Conservation (phyloP, 2,113 vertebrate species). For the Hiodon alosoides region DNA sequence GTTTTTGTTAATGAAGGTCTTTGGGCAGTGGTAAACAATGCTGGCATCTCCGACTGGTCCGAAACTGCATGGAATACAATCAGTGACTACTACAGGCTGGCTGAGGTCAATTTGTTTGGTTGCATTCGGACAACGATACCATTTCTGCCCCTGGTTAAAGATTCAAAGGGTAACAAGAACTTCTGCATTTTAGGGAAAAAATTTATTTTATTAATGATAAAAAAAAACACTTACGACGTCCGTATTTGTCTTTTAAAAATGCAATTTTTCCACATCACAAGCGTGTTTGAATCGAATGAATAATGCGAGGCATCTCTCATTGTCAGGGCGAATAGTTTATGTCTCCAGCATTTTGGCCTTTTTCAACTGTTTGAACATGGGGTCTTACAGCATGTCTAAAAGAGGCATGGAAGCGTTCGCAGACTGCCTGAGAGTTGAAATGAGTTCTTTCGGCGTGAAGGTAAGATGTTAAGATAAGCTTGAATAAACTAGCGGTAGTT, state of each 20-base stretch:
- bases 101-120: conserved; percentile 66
- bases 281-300: background rate
- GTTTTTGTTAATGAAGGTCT: conserved; percentile 36
- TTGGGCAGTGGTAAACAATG: conserved; percentile 58
- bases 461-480: conserved; percentile 33
- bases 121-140: conserved; percentile 62
- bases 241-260: no score
- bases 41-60: conserved; percentile 58
- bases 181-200: no score
- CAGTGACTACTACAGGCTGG: conserved; percentile 55
- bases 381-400: conserved; percentile 70
- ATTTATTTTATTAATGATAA: no score
- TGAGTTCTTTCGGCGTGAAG: conserved; percentile 69
- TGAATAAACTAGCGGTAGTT: no score
- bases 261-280: no score
- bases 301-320: conserved; percentile 24
- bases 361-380: conserved; percentile 62
- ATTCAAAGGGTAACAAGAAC: conserved; percentile 67
- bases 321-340: conserved; percentile 68
- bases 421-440: conserved; percentile 69
- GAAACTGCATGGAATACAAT: conserved; percentile 68
- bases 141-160: conserved; percentile 66
- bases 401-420: conserved; percentile 73
- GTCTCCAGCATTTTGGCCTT: conserved; percentile 69
- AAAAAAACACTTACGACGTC: no score